Percentiles rank a stretch among this genome's conserved stretches.
These are phyloP conservation scores for Oreochromis spilurus DNA, from an alignment of 2,113 vertebrate species.

Conservation along the genomic window DNA sequence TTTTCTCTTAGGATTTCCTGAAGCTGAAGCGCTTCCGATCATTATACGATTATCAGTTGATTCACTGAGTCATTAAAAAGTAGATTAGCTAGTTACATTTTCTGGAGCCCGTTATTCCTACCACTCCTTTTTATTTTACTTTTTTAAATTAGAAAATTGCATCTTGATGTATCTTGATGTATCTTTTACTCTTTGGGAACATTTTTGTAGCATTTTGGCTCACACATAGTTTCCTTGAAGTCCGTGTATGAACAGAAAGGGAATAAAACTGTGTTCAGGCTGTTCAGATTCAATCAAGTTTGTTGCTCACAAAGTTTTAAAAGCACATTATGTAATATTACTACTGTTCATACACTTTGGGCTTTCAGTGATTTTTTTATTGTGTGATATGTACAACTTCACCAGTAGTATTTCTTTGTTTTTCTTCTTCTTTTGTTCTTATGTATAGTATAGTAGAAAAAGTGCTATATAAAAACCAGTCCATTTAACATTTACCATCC, in stretches of 20 bases:
- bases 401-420: background rate
- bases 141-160: background rate
- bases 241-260: background rate
- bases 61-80: background rate
- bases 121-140: background rate
- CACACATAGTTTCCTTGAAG: background rate
- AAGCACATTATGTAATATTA: background rate
- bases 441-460: background rate
- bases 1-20: background rate
- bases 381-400: accelerated
- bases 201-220: background rate
- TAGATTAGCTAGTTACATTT: background rate
- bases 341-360: background rate
- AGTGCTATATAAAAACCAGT: background rate
- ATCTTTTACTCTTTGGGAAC: background rate
- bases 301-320: background rate
- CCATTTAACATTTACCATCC: background rate
- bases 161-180: background rate
- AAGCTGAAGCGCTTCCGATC: background rate
- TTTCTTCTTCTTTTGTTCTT: background rate
- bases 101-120: background rate
- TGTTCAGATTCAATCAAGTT: background rate
- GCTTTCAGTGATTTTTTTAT: background rate
- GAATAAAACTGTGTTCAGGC: background rate
- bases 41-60: background rate